Evolutionary conservation across 2,113 vertebrate species (phyloP), one percentile per base, ranked within the genome.

Genomic region (Falco punctatus): DNA sequence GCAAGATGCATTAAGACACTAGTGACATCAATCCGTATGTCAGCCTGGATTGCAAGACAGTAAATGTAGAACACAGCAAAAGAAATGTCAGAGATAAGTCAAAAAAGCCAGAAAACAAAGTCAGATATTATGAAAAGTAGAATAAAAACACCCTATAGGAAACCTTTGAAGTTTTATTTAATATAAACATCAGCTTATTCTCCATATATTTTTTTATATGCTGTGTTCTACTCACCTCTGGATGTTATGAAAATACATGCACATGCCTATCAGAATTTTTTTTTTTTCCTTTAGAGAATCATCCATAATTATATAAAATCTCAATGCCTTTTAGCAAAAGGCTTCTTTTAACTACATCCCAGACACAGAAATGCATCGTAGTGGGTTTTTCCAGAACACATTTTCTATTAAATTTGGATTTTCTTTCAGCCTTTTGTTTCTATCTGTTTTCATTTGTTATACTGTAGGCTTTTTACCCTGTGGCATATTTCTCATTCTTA

Each of bases 401-500:
- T 35, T 83, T 96, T 90, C 81, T 94, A 73, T 74, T 86, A 92
- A 71, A 84, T 81, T 78, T 91, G 81, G 82, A 77, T 95, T 95
- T 93, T 67, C 94, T 96, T 94, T 96, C 49, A 96, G 51, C 73
- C 83, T 62, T 98, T 81, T 92, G 95, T 98, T 97, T 97, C 75
- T 90, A 71, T 86, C 59, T 91, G 92, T 96, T 94, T 97, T 96
- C 55, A 94, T 88, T 96, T 97, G 90, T 88, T 92, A 80, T 38
- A 91, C 71, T 92, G 57, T 35, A 64, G 96, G 97, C 96, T 97
- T 97, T 98, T 96, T 92, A 84, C 97, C 98, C 98, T 81, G 64
- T 85, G 98, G 98, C 97, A 57, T 89, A 97, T 98, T 97, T 89
- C 96, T 92, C 94, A 96, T 94, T 98, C 97, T 97, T 92, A 54